A percentile compares a stretch with the other conserved stretches of the same genome.
Evolutionary conservation across 2,888 invertebrate genomes (phyloP).

Genomic region (Pyrochroa serraticornis): DNA sequence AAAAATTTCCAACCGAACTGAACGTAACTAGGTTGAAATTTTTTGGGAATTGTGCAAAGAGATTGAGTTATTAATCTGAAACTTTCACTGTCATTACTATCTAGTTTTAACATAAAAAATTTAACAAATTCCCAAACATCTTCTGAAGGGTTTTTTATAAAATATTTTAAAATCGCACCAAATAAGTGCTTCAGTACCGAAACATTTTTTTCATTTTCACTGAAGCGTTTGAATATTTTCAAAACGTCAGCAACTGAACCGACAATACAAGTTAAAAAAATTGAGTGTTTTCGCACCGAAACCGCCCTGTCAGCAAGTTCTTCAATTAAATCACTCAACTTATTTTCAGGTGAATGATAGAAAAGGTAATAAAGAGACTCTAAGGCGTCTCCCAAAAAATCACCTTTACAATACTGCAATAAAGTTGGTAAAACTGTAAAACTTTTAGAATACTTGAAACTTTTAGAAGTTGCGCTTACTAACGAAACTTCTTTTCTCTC

Average conservation of each 20-base stretch:
- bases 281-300: slow-evolving; percentile 28
- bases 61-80: no score
- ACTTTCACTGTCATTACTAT: slow-evolving; percentile 16
- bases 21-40: slow-evolving; percentile 12
- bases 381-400: slow-evolving; percentile 15
- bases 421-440: slow-evolving; percentile 16
- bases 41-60: slow-evolving; percentile 6
- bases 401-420: slow-evolving; percentile 24
- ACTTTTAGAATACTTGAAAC: slow-evolving; percentile 19
- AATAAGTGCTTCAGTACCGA: slow-evolving; percentile 25
- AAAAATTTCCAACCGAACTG: slow-evolving; percentile 24
- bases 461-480: not conserved
- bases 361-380: slow-evolving; percentile 27
- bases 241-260: slow-evolving; percentile 11
- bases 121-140: slow-evolving; percentile 23
- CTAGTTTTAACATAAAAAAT: slow-evolving; percentile 12
- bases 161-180: slow-evolving; percentile 25
- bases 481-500: not conserved
- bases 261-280: slow-evolving; percentile 20
- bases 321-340: slow-evolving; percentile 8
- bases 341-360: slow-evolving; percentile 23
- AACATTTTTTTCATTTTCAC: slow-evolving; percentile 24
- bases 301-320: slow-evolving; percentile 21
- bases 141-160: slow-evolving; percentile 16
- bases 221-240: slow-evolving; percentile 3